These are phyloP conservation scores for Heterohyrax brucei DNA, from an alignment of 2,797 vertebrate genomes.

Conservation along the genomic window DNA sequence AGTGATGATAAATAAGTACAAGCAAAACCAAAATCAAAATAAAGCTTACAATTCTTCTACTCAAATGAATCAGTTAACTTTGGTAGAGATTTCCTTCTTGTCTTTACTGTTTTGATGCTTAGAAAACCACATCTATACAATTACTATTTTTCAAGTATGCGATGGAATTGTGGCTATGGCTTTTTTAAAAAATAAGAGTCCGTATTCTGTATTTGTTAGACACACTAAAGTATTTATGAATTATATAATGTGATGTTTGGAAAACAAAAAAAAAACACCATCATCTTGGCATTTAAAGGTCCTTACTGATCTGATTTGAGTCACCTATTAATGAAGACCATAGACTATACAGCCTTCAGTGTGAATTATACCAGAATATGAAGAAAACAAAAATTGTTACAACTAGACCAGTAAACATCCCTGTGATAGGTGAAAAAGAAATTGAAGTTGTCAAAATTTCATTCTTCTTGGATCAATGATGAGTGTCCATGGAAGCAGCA, in stretches of 20 bases:
- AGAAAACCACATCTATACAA: background rate
- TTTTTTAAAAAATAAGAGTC: background rate
- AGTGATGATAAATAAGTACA: slow-evolving; percentile 11
- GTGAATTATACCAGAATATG: too few species aligned
- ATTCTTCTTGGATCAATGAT: too few species aligned
- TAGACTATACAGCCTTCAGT: too few species aligned
- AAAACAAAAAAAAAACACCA: background rate
- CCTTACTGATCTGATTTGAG: background rate
- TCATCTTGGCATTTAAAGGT: background rate
- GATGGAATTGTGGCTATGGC: background rate
- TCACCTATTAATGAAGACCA: too few species aligned
- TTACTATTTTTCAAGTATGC: background rate
- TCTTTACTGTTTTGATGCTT: background rate
- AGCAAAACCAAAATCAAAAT: background rate
- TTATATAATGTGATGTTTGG: background rate
- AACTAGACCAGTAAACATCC: too few species aligned
- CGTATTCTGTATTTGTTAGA: background rate
- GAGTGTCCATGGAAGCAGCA: too few species aligned
- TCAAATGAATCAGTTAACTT: background rate
- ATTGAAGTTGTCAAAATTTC: too few species aligned
- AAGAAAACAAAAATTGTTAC: too few species aligned
- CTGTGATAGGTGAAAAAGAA: too few species aligned
- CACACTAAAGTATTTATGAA: background rate
- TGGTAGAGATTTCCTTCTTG: background rate
- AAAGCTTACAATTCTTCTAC: background rate